Percentiles rank a stretch among this genome's conserved stretches.
Evolutionary conservation across 2,113 vertebrate genomes (phyloP).

Genomic region (Bettongia penicillata): DNA sequence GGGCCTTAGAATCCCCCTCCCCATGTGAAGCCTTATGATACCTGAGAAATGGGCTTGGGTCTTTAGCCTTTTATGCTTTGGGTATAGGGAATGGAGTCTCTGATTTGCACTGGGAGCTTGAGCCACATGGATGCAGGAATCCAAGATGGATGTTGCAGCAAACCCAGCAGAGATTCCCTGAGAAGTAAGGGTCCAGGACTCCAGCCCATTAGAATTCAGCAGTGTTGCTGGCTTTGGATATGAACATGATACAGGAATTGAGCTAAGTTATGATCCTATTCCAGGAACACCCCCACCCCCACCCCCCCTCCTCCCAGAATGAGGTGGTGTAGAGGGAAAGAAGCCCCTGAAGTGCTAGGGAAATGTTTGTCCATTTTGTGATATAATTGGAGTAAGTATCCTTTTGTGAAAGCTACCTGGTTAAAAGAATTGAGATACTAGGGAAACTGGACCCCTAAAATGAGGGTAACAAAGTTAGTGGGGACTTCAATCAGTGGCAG

Average conservation of each 20-base stretch:
- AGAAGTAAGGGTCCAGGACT: not conserved
- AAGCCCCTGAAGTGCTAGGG: not conserved
- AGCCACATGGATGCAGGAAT: not conserved
- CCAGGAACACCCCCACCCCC: not conserved
- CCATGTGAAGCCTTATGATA: not conserved
- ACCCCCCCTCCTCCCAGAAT: not conserved
- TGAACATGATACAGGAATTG: not conserved
- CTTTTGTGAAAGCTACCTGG: not conserved
- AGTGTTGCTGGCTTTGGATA: not conserved
- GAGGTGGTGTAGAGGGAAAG: not conserved
- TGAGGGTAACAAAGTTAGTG: not conserved
- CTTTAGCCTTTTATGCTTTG: not conserved
- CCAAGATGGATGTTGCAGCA: not conserved
- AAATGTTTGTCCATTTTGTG: not conserved
- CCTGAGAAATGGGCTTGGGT: not conserved
- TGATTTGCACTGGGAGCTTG: not conserved
- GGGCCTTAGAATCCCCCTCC: not conserved
- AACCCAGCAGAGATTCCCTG: not conserved
- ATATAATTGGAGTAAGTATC: not conserved
- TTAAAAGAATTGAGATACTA: not conserved
- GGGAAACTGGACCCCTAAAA: not conserved
- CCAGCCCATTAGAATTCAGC: not conserved
- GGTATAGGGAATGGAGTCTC: not conserved
- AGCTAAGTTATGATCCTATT: not conserved
- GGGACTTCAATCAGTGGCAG: not conserved